These are phyloP conservation scores for Coleophora flavipennella DNA, from an alignment of 2,888 invertebrate species.

Conservation along the genomic window DNA sequence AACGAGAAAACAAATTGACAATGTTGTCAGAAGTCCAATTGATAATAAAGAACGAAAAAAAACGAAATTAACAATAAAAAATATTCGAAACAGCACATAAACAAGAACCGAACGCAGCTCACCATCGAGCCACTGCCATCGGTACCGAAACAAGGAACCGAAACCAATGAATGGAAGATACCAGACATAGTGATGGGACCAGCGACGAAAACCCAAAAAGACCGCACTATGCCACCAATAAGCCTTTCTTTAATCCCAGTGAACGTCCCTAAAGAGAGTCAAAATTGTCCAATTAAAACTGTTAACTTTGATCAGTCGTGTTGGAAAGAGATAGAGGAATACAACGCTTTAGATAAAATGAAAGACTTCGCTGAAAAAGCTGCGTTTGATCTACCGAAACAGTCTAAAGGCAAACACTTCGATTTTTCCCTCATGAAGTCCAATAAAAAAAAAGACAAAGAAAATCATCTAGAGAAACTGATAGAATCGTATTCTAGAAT, in stretches of 20 bases:
- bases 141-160: constrained; percentile 32
- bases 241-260: constrained; percentile 64
- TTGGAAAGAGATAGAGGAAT: constrained; percentile 52
- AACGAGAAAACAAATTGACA: constrained; percentile 35
- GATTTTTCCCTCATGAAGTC: constrained; percentile 42
- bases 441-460: constrained; percentile 39
- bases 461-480: constrained; percentile 53
- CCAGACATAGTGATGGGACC: constrained; percentile 52
- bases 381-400: constrained; percentile 57
- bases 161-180: constrained; percentile 44
- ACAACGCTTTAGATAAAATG: constrained; percentile 67
- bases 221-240: constrained; percentile 60
- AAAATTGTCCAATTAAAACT: constrained; percentile 46
- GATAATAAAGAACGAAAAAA: constrained; percentile 52
- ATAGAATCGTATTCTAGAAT: constrained; percentile 64
- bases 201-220: constrained; percentile 39
- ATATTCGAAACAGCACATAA: constrained; percentile 66
- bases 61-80: constrained; percentile 29
- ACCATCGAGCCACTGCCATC: constrained; percentile 60
- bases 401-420: constrained; percentile 40
- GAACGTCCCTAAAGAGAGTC: constrained; percentile 40
- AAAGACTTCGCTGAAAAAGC: constrained; percentile 67
- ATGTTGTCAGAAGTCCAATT: constrained; percentile 69
- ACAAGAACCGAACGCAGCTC: constrained; percentile 64
- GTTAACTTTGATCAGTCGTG: constrained; percentile 45